phyloP scores from a whole-genome alignment of 2,888 invertebrate genomes.

The Tetanocera ferruginea region DNA sequence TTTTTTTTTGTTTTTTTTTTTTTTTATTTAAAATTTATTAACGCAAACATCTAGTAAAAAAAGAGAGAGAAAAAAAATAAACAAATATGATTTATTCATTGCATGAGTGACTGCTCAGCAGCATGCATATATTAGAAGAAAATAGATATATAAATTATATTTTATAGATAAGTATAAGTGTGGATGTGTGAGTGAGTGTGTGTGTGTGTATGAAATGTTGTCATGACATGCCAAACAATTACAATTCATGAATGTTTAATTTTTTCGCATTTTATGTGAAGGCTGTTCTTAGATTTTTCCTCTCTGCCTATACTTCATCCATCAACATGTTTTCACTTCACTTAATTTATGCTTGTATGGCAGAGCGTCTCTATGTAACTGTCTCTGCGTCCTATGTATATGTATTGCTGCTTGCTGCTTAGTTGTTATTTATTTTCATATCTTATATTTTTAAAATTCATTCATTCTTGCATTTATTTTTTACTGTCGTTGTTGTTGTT shows the following conservation, averaged over 20 bases:
- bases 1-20: too few relatives aligned
- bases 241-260: constrained; percentile 27
- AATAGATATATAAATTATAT: neutral
- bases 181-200: neutral
- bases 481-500: too few relatives aligned
- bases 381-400: too few relatives aligned
- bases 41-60: neutral
- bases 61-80: neutral
- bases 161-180: neutral
- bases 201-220: neutral
- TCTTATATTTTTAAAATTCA: too few relatives aligned
- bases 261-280: neutral
- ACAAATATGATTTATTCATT: constrained; percentile 16
- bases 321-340: neutral
- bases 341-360: neutral
- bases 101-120: neutral
- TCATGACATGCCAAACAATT: constrained; percentile 22
- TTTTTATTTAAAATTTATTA: neutral
- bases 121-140: neutral
- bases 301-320: neutral
- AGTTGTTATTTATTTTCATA: neutral
- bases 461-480: too few relatives aligned
- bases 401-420: too few relatives aligned
- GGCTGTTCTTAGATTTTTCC: neutral
- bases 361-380: neutral